Evolutionary conservation across 2,797 vertebrate species (phyloP).

Genomic region (Denticeps clupeoides): DNA sequence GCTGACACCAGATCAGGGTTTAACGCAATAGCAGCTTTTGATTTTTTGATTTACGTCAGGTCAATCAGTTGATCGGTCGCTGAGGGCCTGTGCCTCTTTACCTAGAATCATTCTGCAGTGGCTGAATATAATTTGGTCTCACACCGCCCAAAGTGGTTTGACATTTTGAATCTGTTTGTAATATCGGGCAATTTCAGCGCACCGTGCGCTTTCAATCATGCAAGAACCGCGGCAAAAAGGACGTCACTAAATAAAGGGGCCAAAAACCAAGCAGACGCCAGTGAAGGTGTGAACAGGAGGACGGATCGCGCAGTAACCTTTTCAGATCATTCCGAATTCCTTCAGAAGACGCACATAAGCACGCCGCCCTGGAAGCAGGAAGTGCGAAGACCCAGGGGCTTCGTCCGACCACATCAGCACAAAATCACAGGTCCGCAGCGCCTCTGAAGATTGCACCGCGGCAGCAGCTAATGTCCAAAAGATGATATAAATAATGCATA

Average conservation of each 20-base stretch:
- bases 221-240: too few species aligned
- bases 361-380: not conserved
- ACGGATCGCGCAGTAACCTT: too few species aligned
- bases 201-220: not conserved
- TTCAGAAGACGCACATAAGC: not conserved
- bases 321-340: too few species aligned
- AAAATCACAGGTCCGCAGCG: conserved; percentile 4
- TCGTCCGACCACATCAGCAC: conserved; percentile 17
- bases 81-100: too few species aligned
- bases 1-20: conserved; percentile 4
- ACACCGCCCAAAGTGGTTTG: conserved; percentile 5
- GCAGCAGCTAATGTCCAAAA: conserved; percentile 15
- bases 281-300: too few species aligned
- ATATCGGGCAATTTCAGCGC: not conserved
- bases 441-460: conserved; percentile 19
- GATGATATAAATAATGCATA: conserved; percentile 46
- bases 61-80: too few species aligned
- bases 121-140: conserved; percentile 13
- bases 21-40: too few species aligned
- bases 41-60: not conserved
- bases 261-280: too few species aligned
- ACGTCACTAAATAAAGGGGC: too few species aligned
- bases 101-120: too few species aligned
- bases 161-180: not conserved
- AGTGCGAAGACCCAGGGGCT: conserved; percentile 20